These are phyloP conservation scores for Tetranychus truncatus DNA, from an alignment of 2,888 invertebrate genomes.

Conservation along the genomic window DNA sequence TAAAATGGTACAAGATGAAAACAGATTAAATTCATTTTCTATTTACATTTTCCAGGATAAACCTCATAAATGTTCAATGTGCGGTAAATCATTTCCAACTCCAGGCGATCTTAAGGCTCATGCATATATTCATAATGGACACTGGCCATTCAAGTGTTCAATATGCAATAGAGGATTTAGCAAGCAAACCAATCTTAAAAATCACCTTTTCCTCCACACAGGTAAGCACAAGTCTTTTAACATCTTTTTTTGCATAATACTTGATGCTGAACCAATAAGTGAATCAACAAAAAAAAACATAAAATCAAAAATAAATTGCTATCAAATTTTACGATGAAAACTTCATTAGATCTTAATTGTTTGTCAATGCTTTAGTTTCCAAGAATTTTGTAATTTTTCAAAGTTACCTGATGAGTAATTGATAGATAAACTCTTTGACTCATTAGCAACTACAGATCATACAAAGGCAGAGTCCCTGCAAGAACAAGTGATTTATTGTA, in stretches of 20 bases:
- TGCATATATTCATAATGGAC: conserved; percentile 67
- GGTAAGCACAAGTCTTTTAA: not conserved
- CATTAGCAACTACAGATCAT: no score
- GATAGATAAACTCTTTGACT: no score
- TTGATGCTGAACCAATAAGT: not conserved
- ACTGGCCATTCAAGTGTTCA: conserved; percentile 89
- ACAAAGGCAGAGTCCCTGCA: no score
- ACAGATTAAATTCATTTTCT: not conserved
- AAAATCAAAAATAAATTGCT: no score
- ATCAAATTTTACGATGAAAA: no score
- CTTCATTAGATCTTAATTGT: no score
- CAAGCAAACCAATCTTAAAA: conserved; percentile 85
- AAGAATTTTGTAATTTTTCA: no score
- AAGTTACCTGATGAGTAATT: no score
- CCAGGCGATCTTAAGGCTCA: conserved; percentile 15
- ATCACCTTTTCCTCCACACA: conserved; percentile 41
- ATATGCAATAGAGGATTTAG: conserved; percentile 86
- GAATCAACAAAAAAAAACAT: no score
- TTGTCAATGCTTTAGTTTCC: no score
- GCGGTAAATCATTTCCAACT: conserved; percentile 18
- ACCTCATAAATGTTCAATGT: conserved; percentile 37
- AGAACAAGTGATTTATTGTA: no score
- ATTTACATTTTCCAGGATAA: conserved; percentile 50
- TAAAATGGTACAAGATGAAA: not conserved
- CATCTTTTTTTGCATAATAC: not conserved